A percentile compares a stretch with the other conserved stretches of the same genome.
Evolutionary conservation across 2,113 vertebrate species (phyloP).

Genomic region (Lepus americanus): DNA sequence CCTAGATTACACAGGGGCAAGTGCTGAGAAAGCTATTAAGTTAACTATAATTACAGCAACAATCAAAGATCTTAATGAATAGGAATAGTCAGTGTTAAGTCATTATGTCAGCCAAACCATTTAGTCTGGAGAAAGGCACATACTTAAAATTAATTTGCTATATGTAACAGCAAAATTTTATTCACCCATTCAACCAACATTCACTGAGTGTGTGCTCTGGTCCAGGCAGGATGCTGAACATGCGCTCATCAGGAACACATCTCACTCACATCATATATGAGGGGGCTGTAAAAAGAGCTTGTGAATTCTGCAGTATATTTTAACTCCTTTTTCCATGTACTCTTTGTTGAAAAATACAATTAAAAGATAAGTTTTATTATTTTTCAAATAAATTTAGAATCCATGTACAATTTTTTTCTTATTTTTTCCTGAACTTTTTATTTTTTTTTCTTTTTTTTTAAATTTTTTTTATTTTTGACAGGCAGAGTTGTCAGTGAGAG

Average conservation of each 20-base stretch:
- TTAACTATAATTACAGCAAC: slow-evolving; percentile 21
- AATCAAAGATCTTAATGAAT: slow-evolving; percentile 1
- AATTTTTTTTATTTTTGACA: no score
- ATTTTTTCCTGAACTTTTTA: no score
- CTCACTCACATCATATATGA: not conserved
- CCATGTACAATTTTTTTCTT: no score
- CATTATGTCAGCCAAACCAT: not conserved
- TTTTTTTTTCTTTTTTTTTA: no score
- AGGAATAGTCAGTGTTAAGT: not conserved
- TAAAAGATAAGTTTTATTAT: no score
- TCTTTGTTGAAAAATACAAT: no score
- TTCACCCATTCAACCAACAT: not conserved
- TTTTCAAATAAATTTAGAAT: no score
- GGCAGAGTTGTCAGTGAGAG: no score
- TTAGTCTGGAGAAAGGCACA: not conserved
- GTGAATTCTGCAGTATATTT: no score
- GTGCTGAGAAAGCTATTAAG: not conserved
- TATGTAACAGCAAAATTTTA: slow-evolving; percentile 12
- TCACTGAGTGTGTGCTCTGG: not conserved
- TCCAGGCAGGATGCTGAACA: not conserved
- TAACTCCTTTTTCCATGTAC: no score
- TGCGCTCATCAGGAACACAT: not conserved
- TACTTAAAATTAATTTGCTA: not conserved
- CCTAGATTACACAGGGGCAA: not conserved
- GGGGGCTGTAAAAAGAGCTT: no score